These are phyloP conservation scores for Argentina silus DNA, from an alignment of 2,797 vertebrate genomes.

Conservation along the genomic window DNA sequence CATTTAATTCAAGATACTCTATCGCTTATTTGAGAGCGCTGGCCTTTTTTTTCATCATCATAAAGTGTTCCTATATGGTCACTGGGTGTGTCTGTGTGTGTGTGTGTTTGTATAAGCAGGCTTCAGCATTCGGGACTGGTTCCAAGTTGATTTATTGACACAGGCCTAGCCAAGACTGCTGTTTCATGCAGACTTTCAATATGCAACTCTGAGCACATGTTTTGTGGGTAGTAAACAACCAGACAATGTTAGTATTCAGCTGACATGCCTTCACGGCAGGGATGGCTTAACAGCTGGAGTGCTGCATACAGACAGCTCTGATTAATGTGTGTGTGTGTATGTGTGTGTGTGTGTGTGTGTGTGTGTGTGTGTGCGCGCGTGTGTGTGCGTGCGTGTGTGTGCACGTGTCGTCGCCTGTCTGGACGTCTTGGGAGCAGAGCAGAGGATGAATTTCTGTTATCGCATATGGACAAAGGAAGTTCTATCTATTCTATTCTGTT, in stretches of 20 bases:
- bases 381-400: no score
- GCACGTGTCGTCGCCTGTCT: no score
- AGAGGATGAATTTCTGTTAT: no score
- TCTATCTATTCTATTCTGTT: no score
- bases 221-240: constrained; percentile 24
- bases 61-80: no score
- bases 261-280: background rate
- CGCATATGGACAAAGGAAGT: no score
- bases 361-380: background rate
- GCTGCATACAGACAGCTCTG: background rate
- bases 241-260: constrained; percentile 31
- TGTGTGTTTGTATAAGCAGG: constrained; percentile 2
- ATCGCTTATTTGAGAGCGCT: no score
- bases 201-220: constrained; percentile 14
- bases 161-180: background rate
- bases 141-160: background rate
- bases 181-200: constrained; percentile 28
- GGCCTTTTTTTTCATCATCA: no score
- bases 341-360: constrained; percentile 10
- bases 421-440: no score
- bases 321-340: constrained; percentile 4
- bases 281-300: constrained; percentile 12
- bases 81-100: background rate
- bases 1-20: no score
- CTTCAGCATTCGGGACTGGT: no score